These are phyloP conservation scores for Amphiura filiformis DNA, from an alignment of 35 echinoderm and acorn worm genomes.

Conservation along the genomic window DNA sequence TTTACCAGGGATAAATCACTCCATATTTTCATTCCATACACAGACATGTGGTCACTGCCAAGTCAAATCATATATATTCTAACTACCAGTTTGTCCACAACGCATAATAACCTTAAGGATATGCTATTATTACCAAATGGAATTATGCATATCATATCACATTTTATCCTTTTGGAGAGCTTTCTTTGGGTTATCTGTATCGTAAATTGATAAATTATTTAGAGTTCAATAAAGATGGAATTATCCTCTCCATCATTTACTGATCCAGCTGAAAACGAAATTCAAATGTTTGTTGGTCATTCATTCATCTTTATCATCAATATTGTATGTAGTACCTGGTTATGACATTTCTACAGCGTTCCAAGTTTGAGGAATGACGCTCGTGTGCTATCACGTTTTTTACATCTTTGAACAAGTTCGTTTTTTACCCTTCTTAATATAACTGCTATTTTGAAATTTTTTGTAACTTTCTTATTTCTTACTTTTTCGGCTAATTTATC, in stretches of 20 bases:
- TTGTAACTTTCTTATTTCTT: too few species aligned
- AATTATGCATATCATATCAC: slow-evolving; percentile 8
- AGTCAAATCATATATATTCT: neutral
- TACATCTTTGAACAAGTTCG: too few species aligned
- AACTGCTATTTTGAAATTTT: too few species aligned
- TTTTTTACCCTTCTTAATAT: too few species aligned
- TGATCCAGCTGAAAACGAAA: neutral
- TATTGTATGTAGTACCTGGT: neutral
- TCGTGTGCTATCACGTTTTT: too few species aligned
- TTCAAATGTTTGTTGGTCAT: neutral
- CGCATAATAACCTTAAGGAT: neutral
- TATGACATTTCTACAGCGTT: neutral
- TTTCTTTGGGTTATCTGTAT: neutral
- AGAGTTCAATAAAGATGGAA: neutral
- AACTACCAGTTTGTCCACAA: neutral
- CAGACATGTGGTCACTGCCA: neutral
- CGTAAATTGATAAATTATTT: neutral
- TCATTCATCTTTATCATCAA: neutral
- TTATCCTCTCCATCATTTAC: neutral
- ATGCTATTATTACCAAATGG: neutral
- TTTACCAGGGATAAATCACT: neutral
- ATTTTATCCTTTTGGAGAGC: neutral
- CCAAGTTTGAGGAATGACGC: neutral
- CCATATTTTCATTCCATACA: neutral
- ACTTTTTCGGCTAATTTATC: too few species aligned